Conservation (phyloP, 2,888 invertebrate genomes). For the Caenorhabditis panamensis region DNA sequence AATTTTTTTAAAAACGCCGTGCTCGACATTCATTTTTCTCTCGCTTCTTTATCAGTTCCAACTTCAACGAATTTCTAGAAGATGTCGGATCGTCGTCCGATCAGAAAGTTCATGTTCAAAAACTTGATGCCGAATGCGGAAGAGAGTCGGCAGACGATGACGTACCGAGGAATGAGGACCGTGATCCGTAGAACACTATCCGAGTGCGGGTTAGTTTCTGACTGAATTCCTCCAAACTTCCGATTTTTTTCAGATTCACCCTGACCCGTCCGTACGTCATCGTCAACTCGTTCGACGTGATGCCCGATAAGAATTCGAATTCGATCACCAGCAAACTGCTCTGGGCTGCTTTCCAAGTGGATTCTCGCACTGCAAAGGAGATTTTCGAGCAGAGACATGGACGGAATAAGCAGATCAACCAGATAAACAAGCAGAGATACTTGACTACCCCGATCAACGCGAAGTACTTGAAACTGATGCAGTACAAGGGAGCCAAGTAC, state of each 20-base stretch:
- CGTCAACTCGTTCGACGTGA: not conserved
- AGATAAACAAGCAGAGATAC: not conserved
- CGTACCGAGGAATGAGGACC: not conserved
- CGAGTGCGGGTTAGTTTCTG: conserved; percentile 1
- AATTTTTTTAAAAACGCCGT: too few species aligned
- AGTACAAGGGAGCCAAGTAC: not conserved
- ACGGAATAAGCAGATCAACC: not conserved
- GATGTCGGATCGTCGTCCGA: too few species aligned
- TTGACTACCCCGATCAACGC: not conserved
- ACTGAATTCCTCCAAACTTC: not conserved
- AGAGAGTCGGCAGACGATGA: not conserved
- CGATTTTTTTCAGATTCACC: not conserved
- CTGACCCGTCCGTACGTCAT: not conserved
- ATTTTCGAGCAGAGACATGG: conserved; percentile 3
- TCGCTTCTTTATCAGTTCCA: too few species aligned
- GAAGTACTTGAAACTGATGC: not conserved
- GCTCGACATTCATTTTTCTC: too few species aligned
- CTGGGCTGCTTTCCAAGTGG: conserved; percentile 14
- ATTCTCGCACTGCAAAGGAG: not conserved
- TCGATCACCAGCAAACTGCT: not conserved
- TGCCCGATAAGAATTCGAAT: conserved; percentile 1
- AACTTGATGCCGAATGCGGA: not conserved
- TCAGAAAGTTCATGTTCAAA: conserved; percentile 1
- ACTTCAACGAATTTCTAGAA: too few species aligned
- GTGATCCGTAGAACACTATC: not conserved